Evolutionary conservation across 2,888 invertebrate genomes (phyloP).

Genomic region (Caenorhabditis wallacei): DNA sequence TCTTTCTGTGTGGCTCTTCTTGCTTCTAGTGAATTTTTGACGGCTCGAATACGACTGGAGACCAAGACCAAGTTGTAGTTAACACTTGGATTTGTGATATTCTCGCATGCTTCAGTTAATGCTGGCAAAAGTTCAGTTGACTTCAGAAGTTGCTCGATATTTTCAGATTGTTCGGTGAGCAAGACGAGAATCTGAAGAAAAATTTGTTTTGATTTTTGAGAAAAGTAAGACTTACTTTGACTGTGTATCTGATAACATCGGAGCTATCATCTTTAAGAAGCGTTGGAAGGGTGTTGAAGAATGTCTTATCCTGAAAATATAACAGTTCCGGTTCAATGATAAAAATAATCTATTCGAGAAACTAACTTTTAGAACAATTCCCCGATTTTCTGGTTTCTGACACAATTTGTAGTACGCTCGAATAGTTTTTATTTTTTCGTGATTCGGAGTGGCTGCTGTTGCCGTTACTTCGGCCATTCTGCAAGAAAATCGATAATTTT

Average conservation of each 20-base stretch:
- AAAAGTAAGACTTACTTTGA: slow-evolving; percentile 59
- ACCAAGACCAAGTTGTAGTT: slow-evolving; percentile 67
- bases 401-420: slow-evolving; percentile 70
- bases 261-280: slow-evolving; percentile 61
- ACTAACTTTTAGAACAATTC: slow-evolving; percentile 62
- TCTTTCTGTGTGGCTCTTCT: slow-evolving; percentile 30
- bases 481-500: slow-evolving; percentile 23
- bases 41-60: slow-evolving; percentile 63
- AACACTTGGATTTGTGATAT: slow-evolving; percentile 61
- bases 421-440: slow-evolving; percentile 57
- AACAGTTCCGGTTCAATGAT: too few relatives aligned
- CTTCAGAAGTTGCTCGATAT: slow-evolving; percentile 57
- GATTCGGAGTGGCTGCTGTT: neutral
- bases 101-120: slow-evolving; percentile 62
- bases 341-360: neutral
- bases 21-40: slow-evolving; percentile 52
- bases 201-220: neutral
- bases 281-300: slow-evolving; percentile 56
- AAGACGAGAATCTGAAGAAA: slow-evolving; percentile 62
- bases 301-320: slow-evolving; percentile 68
- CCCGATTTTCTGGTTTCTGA: slow-evolving; percentile 63
- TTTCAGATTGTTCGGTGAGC: slow-evolving; percentile 67
- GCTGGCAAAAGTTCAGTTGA: slow-evolving; percentile 48
- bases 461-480: slow-evolving; percentile 14
- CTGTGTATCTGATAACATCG: slow-evolving; percentile 63